Base-by-base conservation (phyloP, 1,140 invertebrate genomes). In the Centruroides vittatus region DNA sequence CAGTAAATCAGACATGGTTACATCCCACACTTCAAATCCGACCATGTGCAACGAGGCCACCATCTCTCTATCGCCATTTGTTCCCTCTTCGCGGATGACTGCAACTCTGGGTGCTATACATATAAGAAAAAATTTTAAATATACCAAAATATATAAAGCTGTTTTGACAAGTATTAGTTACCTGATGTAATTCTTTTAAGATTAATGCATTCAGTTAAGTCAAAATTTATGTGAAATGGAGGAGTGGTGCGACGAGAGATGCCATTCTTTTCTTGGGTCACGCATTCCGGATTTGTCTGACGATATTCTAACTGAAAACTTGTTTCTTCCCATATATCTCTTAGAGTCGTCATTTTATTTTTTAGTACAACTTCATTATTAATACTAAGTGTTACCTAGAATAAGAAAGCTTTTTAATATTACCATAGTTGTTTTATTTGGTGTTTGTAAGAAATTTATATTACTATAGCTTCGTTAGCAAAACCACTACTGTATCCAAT, bases 21-120 rank as follows among this genome's bases (percentile, higher is more conserved):
- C 81, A 74, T 97, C 93, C 77, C 86, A 90, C 6, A 91, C 72
- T 70, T 90, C 84, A 72, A 98, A 99, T 58, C 93, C 91, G 34
- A 88, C 91, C 76, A 86, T 81, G 63, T 86, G 77, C n/a, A 98
- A 79, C 10, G 89, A 84, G n/a, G 91, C 90, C 9, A 88, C 86
- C 94, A 99, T 98, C 79, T 98, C 95, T 59, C 94, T 77, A 71
- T 98, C 95, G 49, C 94, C 93, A 72, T 99, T 99, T 46, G 83
- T 88, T 65, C 95, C 95, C 84, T 99, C 95, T 77, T 99, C 95
- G 53, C 95, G 78, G 46, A 98, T 77, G 0, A 98, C 89, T 9
- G 93, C 94, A 13, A 64, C 63, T 62, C 76, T 8, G 87, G 78
- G 34, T 67, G 73, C 58, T 63, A 63, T 61, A 46, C 54, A 74